These are phyloP conservation scores for Pollenia angustigena DNA, from an alignment of 2,888 invertebrate genomes.

Conservation along the genomic window DNA sequence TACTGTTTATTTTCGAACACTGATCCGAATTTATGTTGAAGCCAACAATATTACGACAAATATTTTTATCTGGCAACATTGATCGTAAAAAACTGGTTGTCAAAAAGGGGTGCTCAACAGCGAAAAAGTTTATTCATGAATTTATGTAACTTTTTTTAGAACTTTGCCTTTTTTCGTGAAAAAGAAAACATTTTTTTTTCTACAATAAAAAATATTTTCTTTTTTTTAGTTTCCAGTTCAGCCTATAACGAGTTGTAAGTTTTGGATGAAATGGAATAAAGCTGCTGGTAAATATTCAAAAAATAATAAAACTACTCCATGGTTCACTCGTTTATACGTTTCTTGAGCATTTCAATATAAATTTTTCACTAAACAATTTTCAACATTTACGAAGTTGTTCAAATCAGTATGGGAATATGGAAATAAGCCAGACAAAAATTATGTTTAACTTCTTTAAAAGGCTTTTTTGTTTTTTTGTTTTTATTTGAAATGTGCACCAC, in stretches of 20 bases:
- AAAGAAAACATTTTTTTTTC: neutral
- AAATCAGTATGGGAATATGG: constrained; percentile 16
- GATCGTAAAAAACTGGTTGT: neutral
- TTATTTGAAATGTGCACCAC: constrained; percentile 4
- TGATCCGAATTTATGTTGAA: too few species aligned
- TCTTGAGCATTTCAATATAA: constrained; percentile 12
- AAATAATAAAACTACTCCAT: constrained; percentile 14
- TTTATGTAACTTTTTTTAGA: constrained; percentile 7
- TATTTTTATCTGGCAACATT: too few species aligned
- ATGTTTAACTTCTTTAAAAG: neutral
- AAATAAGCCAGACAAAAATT: neutral
- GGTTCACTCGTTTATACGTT: neutral
- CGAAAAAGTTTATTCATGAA: constrained; percentile 38
- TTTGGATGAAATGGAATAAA: constrained; percentile 5
- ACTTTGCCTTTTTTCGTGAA: neutral
- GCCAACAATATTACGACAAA: too few species aligned
- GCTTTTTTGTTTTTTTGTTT: neutral
- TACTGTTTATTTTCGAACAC: too few species aligned
- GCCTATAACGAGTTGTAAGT: constrained; percentile 1
- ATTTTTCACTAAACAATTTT: constrained; percentile 31
- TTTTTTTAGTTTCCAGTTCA: neutral
- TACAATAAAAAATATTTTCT: constrained; percentile 12
- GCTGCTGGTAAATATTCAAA: neutral
- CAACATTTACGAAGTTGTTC: constrained; percentile 48
- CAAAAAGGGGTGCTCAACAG: neutral